Evolutionary conservation across 2,797 vertebrate genomes (phyloP), one percentile per base, ranked within the genome.

Genomic region (Tragopan temminckii): DNA sequence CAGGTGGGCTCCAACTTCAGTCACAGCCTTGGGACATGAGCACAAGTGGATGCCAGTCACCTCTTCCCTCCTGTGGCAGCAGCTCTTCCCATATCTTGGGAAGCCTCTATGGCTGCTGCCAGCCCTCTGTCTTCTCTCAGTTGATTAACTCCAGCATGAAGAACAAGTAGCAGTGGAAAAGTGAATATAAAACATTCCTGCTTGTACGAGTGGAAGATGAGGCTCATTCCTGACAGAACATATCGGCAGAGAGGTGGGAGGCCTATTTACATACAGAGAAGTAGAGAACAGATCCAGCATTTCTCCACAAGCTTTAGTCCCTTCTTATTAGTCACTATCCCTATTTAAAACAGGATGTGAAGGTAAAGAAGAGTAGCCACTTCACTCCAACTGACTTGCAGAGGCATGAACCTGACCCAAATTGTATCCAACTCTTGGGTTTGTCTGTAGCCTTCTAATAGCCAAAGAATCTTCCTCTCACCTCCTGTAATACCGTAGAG

Each of bases 41-140:
- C 36, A 40, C 1, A 0, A 0, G 0, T 18, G 12, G 12, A 14
- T 23, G 33, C 17, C 12, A 17, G 55, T 16, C n/a, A 42, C 13
- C 35, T 67, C 55, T 42, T 78, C 29, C 7, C 35, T 23, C 2
- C n/a, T 21, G 5, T 5, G 8, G 31, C 55, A 62, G 31, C 27
- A 57, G 16, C 17, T n/a, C 21, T 52, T 50, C 12, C 13, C 1
- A 3, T 17, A 35, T n/a, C 57, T 42, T 18, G 24, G 57, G 35
- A 63, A 78, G 45, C 2, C 17, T 33, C 11, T 0, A 2, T 7
- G 20, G 23, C 55, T 55, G 27, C 40, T 59, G 35, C 23, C 74
- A 83, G 57, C 13, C 24, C 18, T 57, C 36, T n/a, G 29, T 10
- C n/a, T 79, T 29, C 46, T 80, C 52, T 62, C 64, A 52, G 46